A percentile compares a stretch with the other conserved stretches of the same genome.
Conservation (phyloP, 1,140 invertebrate species). For the Diabrotica virgifera region DNA sequence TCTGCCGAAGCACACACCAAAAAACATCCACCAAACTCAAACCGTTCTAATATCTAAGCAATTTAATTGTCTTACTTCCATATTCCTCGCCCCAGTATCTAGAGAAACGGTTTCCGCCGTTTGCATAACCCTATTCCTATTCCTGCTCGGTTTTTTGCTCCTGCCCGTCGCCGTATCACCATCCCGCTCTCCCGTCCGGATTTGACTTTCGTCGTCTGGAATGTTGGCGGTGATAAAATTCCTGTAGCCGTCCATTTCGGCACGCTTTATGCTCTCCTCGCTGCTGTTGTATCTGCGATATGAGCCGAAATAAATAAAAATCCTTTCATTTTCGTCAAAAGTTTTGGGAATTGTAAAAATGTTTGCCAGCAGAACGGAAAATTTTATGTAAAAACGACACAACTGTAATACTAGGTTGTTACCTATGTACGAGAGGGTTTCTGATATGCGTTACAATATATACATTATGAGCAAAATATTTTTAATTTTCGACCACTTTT, state of each 20-base stretch:
- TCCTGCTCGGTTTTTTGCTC: slow-evolving; percentile 13
- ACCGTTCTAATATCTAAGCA: too few relatives aligned
- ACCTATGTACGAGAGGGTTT: too few relatives aligned
- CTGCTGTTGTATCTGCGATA: slow-evolving; percentile 15
- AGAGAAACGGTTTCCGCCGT: slow-evolving; percentile 27
- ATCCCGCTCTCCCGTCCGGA: not conserved
- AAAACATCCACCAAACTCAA: too few relatives aligned
- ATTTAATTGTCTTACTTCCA: slow-evolving; percentile 21
- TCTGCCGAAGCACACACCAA: too few relatives aligned
- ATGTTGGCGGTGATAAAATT: slow-evolving; percentile 32
- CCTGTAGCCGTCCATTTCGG: slow-evolving; percentile 35
- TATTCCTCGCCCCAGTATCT: slow-evolving; percentile 23
- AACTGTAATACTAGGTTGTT: too few relatives aligned
- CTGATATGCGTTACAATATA: too few relatives aligned
- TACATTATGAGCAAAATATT: too few relatives aligned
- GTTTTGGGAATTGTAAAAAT: too few relatives aligned
- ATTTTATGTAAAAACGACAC: too few relatives aligned
- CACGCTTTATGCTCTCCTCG: slow-evolving; percentile 36
- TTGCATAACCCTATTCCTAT: slow-evolving; percentile 12
- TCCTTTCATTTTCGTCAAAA: too few relatives aligned
- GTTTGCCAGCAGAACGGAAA: too few relatives aligned
- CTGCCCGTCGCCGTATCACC: slow-evolving; percentile 8
- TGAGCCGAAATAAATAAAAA: not conserved
- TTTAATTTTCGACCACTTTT: too few relatives aligned
- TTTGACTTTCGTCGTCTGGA: slow-evolving; percentile 7